Evolutionary conservation across 2,888 invertebrate species (phyloP).

Genomic region (Eilema sororculum): DNA sequence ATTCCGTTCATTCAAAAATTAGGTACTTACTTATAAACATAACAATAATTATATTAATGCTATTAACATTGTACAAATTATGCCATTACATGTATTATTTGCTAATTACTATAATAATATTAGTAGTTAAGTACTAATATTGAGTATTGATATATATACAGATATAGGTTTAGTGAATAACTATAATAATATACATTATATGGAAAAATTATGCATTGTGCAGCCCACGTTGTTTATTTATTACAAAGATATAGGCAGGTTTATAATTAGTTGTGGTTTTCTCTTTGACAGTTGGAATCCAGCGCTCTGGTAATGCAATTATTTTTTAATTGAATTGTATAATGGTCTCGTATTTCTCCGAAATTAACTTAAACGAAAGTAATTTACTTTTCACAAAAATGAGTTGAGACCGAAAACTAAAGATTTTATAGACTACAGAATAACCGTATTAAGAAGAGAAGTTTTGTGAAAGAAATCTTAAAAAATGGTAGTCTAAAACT

Average conservation of each 20-base stretch:
- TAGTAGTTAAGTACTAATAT: background rate
- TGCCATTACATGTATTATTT: background rate
- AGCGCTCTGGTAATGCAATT: background rate
- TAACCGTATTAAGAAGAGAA: background rate
- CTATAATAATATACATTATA: background rate
- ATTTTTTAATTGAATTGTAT: background rate
- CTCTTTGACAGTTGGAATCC: slow-evolving; percentile 1
- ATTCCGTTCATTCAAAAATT: too few relatives aligned
- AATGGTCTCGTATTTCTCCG: background rate
- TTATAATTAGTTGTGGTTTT: slow-evolving; percentile 1
- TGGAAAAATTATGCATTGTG: background rate
- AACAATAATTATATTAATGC: too few relatives aligned
- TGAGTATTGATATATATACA: background rate
- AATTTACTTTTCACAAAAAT: background rate
- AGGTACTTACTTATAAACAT: too few relatives aligned
- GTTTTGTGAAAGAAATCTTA: background rate
- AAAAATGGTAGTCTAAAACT: background rate
- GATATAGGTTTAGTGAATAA: background rate
- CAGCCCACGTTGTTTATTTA: background rate
- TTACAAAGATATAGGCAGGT: background rate
- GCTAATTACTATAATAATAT: background rate
- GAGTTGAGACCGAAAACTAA: background rate
- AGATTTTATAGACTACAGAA: background rate
- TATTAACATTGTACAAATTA: background rate
- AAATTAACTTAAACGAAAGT: background rate